Evolutionary conservation across 2,888 invertebrate species (phyloP), one percentile per base, ranked within the genome.

Genomic region (Malthinus flaveolus): DNA sequence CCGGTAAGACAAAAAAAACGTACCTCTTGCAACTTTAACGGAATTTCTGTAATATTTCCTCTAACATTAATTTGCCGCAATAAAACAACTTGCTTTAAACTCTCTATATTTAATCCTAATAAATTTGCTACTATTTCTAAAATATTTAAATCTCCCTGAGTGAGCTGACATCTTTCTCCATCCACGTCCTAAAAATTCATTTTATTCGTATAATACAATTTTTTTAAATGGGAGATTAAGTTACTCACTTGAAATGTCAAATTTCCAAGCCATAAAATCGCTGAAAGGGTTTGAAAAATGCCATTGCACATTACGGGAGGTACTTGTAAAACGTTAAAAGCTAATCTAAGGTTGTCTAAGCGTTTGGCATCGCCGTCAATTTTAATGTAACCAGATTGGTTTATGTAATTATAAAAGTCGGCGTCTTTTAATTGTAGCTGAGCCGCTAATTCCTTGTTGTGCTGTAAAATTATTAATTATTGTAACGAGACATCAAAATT

Each of bases 41-140:
- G 95, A 68, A 95, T 95, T 76, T 95, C 94, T 0, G 95, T 95
- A 62, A 95, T 93, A 75, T 93, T 95, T 2, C 95, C 95, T 7
- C 95, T 84, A 13, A 95, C 95, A 73, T 95, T 95, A 73, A 95
- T 95, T 81, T 94, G 93, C 12, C 93, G 83, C 55, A 86, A 79
- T 23, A 93, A 78, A 23, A 91, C 83, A 13, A 94, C 91, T 70
- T 92, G 87, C 51, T 85, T 85, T 8, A 95, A 84, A 66, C 89
- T 89, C 49, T 88, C 88, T 47, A 85, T 81, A 49, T 89, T 86
- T 47, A 95, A 79, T 0, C 93, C 93, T 56, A 95, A 79, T 51
- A 95, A 80, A 49, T 83, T 82, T 2, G 88, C 87, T 3, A 95
- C 86, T 1, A 86, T 91, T 1, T 83, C 84, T 32, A 93, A 81